These are phyloP conservation scores for Eptesicus fuscus DNA, from an alignment of 2,113 vertebrate species.

Conservation along the genomic window DNA sequence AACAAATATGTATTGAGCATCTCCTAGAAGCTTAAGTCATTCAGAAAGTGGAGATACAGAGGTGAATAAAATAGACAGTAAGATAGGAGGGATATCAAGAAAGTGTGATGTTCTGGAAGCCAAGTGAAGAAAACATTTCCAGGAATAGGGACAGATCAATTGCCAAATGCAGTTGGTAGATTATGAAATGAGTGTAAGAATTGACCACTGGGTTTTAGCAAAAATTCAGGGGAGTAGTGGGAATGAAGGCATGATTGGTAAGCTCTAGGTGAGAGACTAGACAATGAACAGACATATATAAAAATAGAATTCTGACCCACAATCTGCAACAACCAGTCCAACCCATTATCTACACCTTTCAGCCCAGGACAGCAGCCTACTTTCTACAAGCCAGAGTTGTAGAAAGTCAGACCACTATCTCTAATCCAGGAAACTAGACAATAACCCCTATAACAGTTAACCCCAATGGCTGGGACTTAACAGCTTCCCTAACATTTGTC, in stretches of 20 bases:
- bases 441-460: not conserved
- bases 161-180: not conserved
- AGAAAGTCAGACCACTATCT: not conserved
- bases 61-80: not conserved
- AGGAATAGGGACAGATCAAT: not conserved
- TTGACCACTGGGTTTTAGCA: not conserved
- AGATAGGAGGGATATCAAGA: not conserved
- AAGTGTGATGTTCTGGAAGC: not conserved
- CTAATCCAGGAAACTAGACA: not conserved
- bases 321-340: not conserved
- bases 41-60: not conserved
- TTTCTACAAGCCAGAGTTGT: not conserved
- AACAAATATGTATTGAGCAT: not conserved
- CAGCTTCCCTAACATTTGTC: not conserved
- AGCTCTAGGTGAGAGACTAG: not conserved
- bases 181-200: not conserved
- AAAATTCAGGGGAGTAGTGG: not conserved
- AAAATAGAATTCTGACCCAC: not conserved
- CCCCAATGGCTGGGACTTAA: not conserved
- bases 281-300: not conserved
- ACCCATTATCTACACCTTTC: not conserved
- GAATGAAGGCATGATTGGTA: not conserved
- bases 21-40: not conserved
- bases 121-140: not conserved
- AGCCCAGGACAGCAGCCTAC: not conserved